Conservation (phyloP, 2,797 vertebrate genomes). For the Halcyon leucocephala region DNA sequence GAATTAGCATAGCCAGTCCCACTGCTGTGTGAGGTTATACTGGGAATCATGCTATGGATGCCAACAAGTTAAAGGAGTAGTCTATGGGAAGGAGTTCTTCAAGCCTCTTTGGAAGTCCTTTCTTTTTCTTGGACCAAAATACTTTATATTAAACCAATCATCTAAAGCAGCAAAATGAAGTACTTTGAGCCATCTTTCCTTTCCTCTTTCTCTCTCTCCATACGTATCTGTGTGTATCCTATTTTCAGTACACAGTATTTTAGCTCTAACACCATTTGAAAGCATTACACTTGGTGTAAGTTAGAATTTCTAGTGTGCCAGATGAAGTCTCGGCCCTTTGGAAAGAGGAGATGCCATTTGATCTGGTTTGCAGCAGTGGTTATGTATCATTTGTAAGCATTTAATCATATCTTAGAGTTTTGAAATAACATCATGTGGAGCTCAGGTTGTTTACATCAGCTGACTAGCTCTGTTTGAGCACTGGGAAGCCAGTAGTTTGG, state of each 20-base stretch:
- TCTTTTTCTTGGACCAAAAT: background rate
- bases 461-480: background rate
- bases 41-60: background rate
- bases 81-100: background rate
- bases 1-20: background rate
- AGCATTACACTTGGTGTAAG: background rate
- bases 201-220: background rate
- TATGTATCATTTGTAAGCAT: background rate
- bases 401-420: background rate
- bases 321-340: background rate
- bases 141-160: background rate
- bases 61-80: background rate
- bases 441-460: background rate
- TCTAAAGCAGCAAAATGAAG: background rate
- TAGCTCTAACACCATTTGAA: background rate
- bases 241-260: background rate
- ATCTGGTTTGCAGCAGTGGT: background rate
- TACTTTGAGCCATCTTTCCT: background rate
- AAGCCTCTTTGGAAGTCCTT: background rate
- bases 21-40: background rate
- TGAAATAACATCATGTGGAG: background rate
- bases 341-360: background rate
- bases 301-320: background rate
- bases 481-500: background rate
- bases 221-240: background rate